These are phyloP conservation scores for Bursaphelenchus mucronatus DNA, from an alignment of 1,140 invertebrate genomes.

Conservation along the genomic window DNA sequence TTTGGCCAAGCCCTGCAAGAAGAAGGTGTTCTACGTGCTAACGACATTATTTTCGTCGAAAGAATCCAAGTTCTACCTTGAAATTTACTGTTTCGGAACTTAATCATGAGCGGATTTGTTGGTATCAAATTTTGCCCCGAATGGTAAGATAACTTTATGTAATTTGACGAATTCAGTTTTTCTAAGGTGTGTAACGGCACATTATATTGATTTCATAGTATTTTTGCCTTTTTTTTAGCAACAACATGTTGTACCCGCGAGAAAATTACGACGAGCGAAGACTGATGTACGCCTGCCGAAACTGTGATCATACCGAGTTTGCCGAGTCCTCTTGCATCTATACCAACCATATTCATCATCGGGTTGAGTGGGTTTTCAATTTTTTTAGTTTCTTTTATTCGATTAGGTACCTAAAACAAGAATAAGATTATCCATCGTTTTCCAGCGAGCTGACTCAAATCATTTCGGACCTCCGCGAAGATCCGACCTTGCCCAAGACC, in stretches of 20 bases:
- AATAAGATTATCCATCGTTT: slow-evolving; percentile 42
- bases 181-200: too few relatives aligned
- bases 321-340: slow-evolving; percentile 98
- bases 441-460: slow-evolving; percentile 90
- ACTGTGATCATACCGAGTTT: slow-evolving; percentile 90
- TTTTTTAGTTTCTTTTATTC: slow-evolving; percentile 4
- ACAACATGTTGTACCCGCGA: slow-evolving; percentile 99
- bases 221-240: slow-evolving; percentile 67
- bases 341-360: slow-evolving; percentile 99
- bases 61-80: too few relatives aligned
- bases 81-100: not conserved
- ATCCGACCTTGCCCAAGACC: slow-evolving; percentile 92
- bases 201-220: slow-evolving; percentile 11
- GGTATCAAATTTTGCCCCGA: slow-evolving; percentile 94
- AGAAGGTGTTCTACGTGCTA: too few relatives aligned
- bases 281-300: slow-evolving; percentile 88
- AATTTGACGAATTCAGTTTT: too few relatives aligned
- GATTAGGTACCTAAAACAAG: slow-evolving; percentile 10
- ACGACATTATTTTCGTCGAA: too few relatives aligned
- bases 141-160: slow-evolving; percentile 66
- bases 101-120: slow-evolving; percentile 29
- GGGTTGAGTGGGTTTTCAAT: slow-evolving; percentile 82
- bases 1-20: too few relatives aligned
- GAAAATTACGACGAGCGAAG: slow-evolving; percentile 96
- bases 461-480: slow-evolving; percentile 91